Evolutionary conservation across 2,797 vertebrate species (phyloP).

Genomic region (Oophaga sylvatica): DNA sequence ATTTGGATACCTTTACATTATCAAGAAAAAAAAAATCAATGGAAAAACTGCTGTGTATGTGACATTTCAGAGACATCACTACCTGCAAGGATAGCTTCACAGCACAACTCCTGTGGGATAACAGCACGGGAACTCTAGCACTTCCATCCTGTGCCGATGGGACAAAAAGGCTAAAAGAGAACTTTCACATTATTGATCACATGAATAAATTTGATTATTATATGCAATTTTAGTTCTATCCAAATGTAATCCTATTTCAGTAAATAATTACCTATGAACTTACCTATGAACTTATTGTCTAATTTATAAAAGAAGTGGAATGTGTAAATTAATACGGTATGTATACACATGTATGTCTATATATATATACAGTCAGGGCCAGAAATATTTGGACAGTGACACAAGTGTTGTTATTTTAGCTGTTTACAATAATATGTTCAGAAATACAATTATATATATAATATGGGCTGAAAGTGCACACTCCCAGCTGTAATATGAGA

Average conservation of each 20-base stretch:
- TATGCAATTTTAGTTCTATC: not conserved
- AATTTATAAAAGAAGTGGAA: not conserved
- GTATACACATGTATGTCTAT: too few relatives aligned
- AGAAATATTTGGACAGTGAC: too few relatives aligned
- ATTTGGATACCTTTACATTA: not conserved
- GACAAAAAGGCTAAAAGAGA: not conserved
- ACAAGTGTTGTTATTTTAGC: too few relatives aligned
- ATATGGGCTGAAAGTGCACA: too few relatives aligned
- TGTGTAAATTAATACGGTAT: not conserved
- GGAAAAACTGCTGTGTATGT: not conserved
- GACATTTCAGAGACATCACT: conserved; percentile 1
- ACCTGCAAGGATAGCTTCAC: not conserved
- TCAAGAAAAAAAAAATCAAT: not conserved
- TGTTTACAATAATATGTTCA: too few relatives aligned
- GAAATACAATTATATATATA: too few relatives aligned
- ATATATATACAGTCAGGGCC: too few relatives aligned
- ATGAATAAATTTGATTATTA: not conserved
- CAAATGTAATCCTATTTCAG: not conserved
- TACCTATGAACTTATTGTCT: not conserved
- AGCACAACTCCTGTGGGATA: not conserved
- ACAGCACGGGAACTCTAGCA: not conserved
- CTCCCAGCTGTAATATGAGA: too few relatives aligned
- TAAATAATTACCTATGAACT: too few relatives aligned
- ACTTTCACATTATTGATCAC: not conserved
- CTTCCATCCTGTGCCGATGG: not conserved